Evolutionary conservation across 1,140 invertebrate species (phyloP).

Genomic region (Gonatopus flavifemur): DNA sequence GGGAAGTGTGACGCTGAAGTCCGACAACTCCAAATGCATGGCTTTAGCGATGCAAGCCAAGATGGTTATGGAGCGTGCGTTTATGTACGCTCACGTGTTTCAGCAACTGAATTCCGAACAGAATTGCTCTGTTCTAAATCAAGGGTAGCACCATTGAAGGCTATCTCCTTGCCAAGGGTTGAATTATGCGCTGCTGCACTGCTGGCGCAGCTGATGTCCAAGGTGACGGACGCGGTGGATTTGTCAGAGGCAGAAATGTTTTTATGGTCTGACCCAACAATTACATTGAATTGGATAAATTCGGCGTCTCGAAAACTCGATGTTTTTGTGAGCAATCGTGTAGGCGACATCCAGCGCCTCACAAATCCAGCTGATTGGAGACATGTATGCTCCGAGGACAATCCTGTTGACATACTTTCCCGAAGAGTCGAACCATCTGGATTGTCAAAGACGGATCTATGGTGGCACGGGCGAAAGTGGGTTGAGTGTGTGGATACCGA

Average conservation of each 20-base stretch:
- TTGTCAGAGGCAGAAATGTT: not conserved
- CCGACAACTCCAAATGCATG: too few species aligned
- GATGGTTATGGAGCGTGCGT: conserved; percentile 1
- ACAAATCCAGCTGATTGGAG: conserved; percentile 20
- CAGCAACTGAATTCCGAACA: too few species aligned
- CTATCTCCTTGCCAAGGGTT: not conserved
- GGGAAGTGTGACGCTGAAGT: too few species aligned
- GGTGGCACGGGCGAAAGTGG: too few species aligned
- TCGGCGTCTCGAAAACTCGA: conserved; percentile 22
- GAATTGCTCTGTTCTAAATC: conserved; percentile 1
- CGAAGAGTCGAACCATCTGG: too few species aligned
- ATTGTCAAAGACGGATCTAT: too few species aligned
- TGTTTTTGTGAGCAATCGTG: conserved; percentile 22
- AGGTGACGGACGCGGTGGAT: not conserved
- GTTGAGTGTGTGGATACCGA: too few species aligned
- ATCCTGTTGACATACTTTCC: not conserved
- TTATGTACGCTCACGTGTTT: not conserved
- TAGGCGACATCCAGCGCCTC: conserved; percentile 33
- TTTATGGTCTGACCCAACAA: conserved; percentile 35
- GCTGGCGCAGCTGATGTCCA: not conserved
- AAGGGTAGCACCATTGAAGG: conserved; percentile 9
- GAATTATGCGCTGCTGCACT: conserved; percentile 1
- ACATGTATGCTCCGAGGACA: conserved; percentile 15
- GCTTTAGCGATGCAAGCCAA: too few species aligned
- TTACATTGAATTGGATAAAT: conserved; percentile 39